Evolutionary conservation across 2,797 vertebrate genomes (phyloP).

Genomic region (Sibirionetta formosa): DNA sequence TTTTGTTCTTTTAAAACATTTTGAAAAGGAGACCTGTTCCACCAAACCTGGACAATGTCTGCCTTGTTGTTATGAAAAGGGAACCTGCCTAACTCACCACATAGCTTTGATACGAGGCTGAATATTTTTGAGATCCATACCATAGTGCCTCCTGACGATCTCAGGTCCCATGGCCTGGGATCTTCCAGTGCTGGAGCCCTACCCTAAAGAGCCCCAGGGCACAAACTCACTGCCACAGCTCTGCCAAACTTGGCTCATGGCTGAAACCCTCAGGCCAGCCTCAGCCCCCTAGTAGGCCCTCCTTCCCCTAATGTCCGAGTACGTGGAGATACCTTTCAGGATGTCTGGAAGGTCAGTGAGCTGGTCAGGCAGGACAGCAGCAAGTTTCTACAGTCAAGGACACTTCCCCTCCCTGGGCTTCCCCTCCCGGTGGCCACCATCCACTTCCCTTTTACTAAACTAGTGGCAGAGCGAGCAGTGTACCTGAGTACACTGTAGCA

Average conservation of each 20-base stretch:
- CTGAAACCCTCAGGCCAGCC: neutral
- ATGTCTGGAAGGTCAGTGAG: conserved; percentile 25
- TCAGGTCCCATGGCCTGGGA: neutral
- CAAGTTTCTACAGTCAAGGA: neutral
- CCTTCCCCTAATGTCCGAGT: neutral
- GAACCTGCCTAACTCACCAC: neutral
- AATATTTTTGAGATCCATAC: neutral
- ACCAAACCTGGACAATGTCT: neutral
- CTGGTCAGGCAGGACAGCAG: neutral
- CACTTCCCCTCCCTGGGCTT: neutral
- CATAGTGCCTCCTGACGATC: neutral
- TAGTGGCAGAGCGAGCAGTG: rapidly evolving
- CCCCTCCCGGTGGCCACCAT: neutral
- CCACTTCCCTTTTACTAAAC: neutral
- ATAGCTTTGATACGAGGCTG: neutral
- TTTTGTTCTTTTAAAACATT: neutral
- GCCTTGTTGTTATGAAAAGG: neutral
- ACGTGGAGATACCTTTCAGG: conserved; percentile 21
- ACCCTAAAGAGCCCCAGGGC: neutral
- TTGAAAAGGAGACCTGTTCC: neutral
- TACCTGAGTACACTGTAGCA: neutral
- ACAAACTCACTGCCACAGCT: neutral
- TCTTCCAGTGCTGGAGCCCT: neutral
- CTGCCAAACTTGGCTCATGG: neutral
- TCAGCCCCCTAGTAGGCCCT: neutral